phyloP scores from a whole-genome alignment of 2,888 invertebrate species.

The Strigamia crassipes region DNA sequence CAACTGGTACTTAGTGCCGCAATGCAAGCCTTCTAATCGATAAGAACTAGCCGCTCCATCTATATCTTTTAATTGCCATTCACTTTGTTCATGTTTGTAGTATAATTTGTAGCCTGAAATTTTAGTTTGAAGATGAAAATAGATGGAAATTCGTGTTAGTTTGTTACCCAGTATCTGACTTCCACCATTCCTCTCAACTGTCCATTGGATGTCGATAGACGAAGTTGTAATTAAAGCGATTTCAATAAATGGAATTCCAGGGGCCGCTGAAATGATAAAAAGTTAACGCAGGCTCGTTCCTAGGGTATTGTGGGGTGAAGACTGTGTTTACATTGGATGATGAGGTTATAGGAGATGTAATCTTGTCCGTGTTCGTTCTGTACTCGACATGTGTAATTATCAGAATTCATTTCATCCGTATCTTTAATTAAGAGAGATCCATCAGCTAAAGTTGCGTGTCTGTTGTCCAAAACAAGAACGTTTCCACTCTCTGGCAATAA shows the following conservation, averaged over 20 bases:
- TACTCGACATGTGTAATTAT: conserved; percentile 91
- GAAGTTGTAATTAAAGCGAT: conserved; percentile 70
- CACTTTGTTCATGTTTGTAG: neutral
- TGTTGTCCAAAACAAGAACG: conserved; percentile 65
- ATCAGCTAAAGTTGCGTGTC: conserved; percentile 84
- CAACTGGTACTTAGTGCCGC: conserved; percentile 3
- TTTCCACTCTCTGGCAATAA: conserved; percentile 6
- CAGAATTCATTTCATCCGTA: conserved; percentile 85
- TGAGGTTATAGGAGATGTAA: conserved; percentile 86
- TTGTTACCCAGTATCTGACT: neutral
- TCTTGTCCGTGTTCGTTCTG: conserved; percentile 92
- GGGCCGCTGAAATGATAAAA: conserved; percentile 56
- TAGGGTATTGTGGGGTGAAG: too few relatives aligned
- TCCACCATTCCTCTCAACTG: conserved; percentile 44
- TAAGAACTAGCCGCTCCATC: conserved; percentile 55
- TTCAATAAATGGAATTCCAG: conserved; percentile 70
- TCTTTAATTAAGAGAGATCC: conserved; percentile 87
- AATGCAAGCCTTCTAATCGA: neutral
- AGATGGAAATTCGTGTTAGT: too few relatives aligned
- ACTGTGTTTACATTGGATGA: conserved; percentile 84
- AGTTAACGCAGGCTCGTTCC: neutral
- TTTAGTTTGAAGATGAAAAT: too few relatives aligned
- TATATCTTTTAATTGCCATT: conserved; percentile 65
- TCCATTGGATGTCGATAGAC: conserved; percentile 66
- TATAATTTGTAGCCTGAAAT: neutral